Base-by-base conservation (phyloP, 2,888 invertebrate species). In the Parnassius orleans region DNA sequence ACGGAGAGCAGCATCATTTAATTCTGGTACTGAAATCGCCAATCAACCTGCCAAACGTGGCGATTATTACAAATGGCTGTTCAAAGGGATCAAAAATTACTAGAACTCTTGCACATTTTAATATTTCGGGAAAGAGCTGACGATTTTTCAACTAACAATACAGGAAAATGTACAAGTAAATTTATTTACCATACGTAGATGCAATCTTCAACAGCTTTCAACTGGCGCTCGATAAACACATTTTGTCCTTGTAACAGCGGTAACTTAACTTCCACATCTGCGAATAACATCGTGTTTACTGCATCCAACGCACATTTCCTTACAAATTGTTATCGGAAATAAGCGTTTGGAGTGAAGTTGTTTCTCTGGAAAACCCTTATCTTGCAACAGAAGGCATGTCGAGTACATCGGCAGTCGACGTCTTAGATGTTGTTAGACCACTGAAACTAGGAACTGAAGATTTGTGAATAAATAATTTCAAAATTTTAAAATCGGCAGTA, bases 311-410 rank as follows among this genome's bases (percentile, higher is more conserved):
- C 73, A 63, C 62, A 80, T 84, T 86, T 84, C 84, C 83, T 79
- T 78, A 77, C 77, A 81, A 83, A 84, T 80, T 73, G 76, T 75
- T 80, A 82, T 83, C 81, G 83, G 86, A 84, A 85, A 84, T 81
- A 75, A 75, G 73, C 75, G 73, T 73, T 66, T 65, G 61, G 66
- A 74, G 72, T 78, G 68, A 78, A 81, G 83, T 76, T 77, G 78
- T 81, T 79, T 83, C 79, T 65, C 69, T 78, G 75, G 79, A 81
- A 85, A 83, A 80, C 77, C 72, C 81, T 84, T 82, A 83, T 83
- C 81, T 75, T 70, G 55, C 64, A 68, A 68, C 69, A 74, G 65
- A 68, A 74, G 79, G 80, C 77, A 85, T 81, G 80, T 82, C 73
- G 75, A 84, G 85, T 78, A 76, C 71, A 60, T 69, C 67, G 48